These are phyloP conservation scores for Paracentrotus lividus DNA, from an alignment of 53 echinoderm and acorn worm genomes.

Conservation along the genomic window DNA sequence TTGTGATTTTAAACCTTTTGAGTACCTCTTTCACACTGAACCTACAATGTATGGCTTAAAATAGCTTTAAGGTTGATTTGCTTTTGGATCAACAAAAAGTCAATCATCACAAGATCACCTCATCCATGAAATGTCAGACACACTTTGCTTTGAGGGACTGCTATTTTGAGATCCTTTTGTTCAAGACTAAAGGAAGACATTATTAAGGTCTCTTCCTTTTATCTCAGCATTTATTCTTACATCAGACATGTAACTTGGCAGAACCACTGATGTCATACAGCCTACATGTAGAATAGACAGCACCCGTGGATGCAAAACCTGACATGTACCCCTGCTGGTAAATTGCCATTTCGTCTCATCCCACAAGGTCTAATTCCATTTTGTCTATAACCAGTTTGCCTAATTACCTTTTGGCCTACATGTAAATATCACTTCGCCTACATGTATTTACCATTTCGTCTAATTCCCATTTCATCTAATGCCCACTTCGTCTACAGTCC, in stretches of 20 bases:
- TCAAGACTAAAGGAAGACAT: constrained; percentile 20
- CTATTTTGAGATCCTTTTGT: constrained; percentile 33
- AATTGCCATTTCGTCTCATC: no score
- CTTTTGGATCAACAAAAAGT: background rate
- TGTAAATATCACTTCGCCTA: no score
- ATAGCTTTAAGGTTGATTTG: background rate
- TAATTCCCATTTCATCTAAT: no score
- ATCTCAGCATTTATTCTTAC: background rate
- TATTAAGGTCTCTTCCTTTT: constrained; percentile 9
- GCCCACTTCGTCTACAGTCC: no score
- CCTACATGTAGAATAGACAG: background rate
- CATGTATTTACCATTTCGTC: no score
- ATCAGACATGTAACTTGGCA: constrained; percentile 1
- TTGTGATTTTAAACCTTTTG: no score
- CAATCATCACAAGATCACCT: constrained; percentile 8
- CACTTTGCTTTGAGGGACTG: constrained; percentile 13
- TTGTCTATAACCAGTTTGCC: background rate
- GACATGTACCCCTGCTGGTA: background rate
- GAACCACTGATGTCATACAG: background rate
- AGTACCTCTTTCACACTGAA: no score
- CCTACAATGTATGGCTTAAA: background rate
- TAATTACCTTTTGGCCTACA: background rate
- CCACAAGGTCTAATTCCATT: no score
- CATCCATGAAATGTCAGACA: background rate
- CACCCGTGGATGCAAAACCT: background rate